Conservation (phyloP, 2,797 vertebrate genomes). For the Dendrocincla fuliginosa region DNA sequence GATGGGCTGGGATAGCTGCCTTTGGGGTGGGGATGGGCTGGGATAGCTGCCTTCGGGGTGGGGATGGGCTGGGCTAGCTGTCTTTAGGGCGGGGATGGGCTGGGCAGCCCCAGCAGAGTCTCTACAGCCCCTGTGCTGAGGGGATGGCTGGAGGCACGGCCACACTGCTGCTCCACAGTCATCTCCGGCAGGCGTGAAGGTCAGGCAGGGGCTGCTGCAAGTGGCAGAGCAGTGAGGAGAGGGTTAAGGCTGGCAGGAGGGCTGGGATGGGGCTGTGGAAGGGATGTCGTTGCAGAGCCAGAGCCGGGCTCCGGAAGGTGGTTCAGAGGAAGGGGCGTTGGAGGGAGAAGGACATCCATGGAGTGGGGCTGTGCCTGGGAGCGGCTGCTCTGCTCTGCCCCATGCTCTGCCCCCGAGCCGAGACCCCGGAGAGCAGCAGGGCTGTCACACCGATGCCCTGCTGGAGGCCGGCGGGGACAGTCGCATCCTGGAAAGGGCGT, state of each 20-base stretch:
- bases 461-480: neutral
- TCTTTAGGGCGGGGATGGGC: neutral
- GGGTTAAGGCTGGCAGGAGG: neutral
- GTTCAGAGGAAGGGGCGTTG: neutral
- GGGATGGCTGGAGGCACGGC: neutral
- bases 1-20: neutral
- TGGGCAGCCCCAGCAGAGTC: neutral
- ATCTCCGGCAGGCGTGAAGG: neutral
- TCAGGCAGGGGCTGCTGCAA: neutral
- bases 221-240: neutral
- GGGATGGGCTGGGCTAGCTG: neutral
- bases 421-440: neutral
- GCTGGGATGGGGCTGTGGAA: neutral
- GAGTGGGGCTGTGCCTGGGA: neutral
- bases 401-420: rapidly evolving
- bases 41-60: no score
- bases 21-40: neutral
- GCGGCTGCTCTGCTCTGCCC: neutral
- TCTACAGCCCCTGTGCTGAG: rapidly evolving
- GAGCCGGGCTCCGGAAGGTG: neutral
- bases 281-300: neutral
- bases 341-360: neutral
- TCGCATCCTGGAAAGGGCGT: neutral
- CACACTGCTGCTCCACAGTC: neutral
- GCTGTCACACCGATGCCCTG: neutral